These are phyloP conservation scores for Neodiprion pinetum DNA, from an alignment of 1,140 invertebrate species.

Conservation along the genomic window DNA sequence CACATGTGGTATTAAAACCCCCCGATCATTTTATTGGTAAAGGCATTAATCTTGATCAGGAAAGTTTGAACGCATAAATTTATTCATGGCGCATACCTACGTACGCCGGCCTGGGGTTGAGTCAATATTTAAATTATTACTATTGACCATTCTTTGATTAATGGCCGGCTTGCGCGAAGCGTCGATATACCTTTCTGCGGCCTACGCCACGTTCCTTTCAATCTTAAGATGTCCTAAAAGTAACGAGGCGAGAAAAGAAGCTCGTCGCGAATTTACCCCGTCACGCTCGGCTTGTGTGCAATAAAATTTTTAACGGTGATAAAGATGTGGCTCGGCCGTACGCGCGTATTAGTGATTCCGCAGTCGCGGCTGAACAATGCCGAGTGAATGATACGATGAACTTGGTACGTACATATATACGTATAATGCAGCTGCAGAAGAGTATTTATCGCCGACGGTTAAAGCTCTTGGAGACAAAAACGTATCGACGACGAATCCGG, in stretches of 20 bases:
- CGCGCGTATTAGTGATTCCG: too few species aligned
- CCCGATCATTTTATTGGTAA: constrained; percentile 43
- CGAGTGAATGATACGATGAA: too few species aligned
- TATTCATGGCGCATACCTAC: constrained; percentile 40
- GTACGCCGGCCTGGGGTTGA: constrained; percentile 29
- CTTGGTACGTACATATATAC: too few species aligned
- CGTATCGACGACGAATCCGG: constrained; percentile 28
- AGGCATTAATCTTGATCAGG: constrained; percentile 54
- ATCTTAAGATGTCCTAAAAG: too few species aligned
- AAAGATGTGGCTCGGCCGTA: too few species aligned
- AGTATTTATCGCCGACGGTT: neutral
- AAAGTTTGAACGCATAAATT: constrained; percentile 31
- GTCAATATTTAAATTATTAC: constrained; percentile 54
- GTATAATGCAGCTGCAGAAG: neutral
- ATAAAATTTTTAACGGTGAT: too few species aligned
- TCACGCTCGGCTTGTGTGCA: too few species aligned
- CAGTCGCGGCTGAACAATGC: too few species aligned
- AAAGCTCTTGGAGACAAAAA: constrained; percentile 34
- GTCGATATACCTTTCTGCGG: too few species aligned
- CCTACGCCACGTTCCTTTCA: too few species aligned
- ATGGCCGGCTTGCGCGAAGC: constrained; percentile 14
- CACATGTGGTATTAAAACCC: constrained; percentile 32
- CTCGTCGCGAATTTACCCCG: too few species aligned
- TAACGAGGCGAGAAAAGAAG: too few species aligned
- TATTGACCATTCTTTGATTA: constrained; percentile 38